Conservation (phyloP, 2,888 invertebrate species). For the Uropetala carovei region DNA sequence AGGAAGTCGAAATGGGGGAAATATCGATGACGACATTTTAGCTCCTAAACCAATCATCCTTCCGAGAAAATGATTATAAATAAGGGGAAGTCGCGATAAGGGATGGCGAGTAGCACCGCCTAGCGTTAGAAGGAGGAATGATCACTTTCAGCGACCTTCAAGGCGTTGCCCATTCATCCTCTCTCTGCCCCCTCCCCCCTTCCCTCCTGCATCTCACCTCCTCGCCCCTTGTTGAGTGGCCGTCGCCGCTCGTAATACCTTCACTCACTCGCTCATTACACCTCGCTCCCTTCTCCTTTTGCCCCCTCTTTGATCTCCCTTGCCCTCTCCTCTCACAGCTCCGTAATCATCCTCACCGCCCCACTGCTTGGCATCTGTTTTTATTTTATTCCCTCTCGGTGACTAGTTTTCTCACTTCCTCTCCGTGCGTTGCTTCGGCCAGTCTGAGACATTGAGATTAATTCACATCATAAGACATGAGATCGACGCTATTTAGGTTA, state of each 20-base stretch:
- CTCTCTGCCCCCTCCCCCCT: not conserved
- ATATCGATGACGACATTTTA: not conserved
- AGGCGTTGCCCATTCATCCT: not conserved
- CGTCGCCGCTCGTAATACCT: not conserved
- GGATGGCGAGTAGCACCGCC: not conserved
- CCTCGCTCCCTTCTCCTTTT: not conserved
- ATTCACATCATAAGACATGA: no score
- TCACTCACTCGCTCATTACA: not conserved
- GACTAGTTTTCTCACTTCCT: no score
- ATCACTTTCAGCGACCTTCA: conserved; percentile 13
- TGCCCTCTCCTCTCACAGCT: not conserved
- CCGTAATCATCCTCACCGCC: not conserved
- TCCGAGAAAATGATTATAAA: no score
- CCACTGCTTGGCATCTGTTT: no score
- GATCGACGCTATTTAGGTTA: no score
- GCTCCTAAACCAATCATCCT: no score
- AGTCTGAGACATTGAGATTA: no score
- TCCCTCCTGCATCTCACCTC: not conserved
- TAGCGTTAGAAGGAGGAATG: not conserved
- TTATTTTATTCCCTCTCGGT: no score
- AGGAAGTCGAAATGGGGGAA: not conserved
- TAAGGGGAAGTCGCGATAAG: not conserved
- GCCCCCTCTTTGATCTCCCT: not conserved
- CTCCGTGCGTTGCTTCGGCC: no score
- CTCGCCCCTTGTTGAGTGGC: not conserved